phyloP scores from a whole-genome alignment of 1,140 invertebrate species.

The Gryllus bimaculatus region DNA sequence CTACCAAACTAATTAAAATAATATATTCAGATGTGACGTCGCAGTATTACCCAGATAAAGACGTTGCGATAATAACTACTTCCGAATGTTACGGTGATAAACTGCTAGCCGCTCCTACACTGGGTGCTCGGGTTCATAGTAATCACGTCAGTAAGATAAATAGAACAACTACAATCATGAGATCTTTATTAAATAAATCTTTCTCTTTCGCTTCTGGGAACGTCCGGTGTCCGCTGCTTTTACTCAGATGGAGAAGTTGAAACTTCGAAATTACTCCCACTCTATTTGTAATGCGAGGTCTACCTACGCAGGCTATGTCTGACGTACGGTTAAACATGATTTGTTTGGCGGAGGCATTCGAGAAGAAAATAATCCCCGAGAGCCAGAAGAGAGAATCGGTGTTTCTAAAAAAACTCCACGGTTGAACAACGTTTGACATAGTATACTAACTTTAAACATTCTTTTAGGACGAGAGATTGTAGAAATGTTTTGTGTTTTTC shows the following conservation, averaged over 20 bases:
- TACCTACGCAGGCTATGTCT: not conserved
- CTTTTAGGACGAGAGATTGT: no score
- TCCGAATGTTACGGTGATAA: conserved; percentile 1
- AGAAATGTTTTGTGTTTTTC: no score
- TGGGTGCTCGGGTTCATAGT: not conserved
- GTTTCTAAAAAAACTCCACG: no score
- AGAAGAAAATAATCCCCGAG: no score
- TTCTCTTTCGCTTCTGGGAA: not conserved
- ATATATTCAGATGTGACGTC: conserved; percentile 2
- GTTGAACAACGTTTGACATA: no score
- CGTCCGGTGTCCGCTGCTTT: not conserved
- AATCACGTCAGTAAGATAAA: conserved; percentile 5
- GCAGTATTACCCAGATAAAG: not conserved
- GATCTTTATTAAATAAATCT: conserved; percentile 6
- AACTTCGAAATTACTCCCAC: not conserved
- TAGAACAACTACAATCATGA: not conserved
- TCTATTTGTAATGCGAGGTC: not conserved
- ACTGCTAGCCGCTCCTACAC: not conserved
- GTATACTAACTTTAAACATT: no score
- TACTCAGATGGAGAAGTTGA: not conserved
- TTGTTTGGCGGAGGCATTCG: not conserved
- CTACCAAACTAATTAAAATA: conserved; percentile 1
- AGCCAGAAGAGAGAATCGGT: no score
- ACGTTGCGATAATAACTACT: not conserved
- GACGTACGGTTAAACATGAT: not conserved